Base-by-base conservation (phyloP, 2,888 invertebrate species). In the Eupithecia vulgata region DNA sequence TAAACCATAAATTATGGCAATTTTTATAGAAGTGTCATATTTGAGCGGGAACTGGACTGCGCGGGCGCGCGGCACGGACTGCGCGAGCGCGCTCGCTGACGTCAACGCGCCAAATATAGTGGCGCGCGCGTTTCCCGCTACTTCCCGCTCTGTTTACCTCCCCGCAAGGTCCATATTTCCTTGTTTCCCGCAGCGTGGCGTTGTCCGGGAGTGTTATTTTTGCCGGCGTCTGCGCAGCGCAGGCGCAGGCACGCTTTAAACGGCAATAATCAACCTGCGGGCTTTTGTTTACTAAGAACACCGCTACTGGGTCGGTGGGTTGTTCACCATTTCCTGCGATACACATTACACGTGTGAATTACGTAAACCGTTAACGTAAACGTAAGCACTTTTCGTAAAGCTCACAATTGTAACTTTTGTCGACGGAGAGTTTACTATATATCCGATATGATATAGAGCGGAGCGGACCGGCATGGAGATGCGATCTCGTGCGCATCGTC, bases 91-190 rank as follows among this genome's bases (percentile, higher is more conserved):
- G 81, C 79, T 65, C 70, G 76, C 74, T 87, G 90, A 93, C 93
- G 93, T 94, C 92, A 92, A 81, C 82, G 77, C 78, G 83, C 89
- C 92, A 85, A 90, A 93, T 93, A 93, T 93, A 94, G 93, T 79
- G 81, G 79, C 79, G 77, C 73, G 71, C 77, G 75, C 71, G 62
- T 68, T 79, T 67, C 83, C 85, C 77, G 72, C 82, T 79, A 88
- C 79, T 87, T 82, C 84, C 79, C 82, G 77, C 79, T 73, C 66
- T 72, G 71, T 71, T 73, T 42, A 12, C 52, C 17, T 62, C 52
- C 15, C 17, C 61, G 30, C 3, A 72, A 77, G 35, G 35, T 34
- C 8, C 62, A 62, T 17, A 17, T 34, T 62, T 35, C 34, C 61
- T 30, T 21, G 10, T 70, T 73, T 40, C 12, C 48, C 17, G 25